These are phyloP conservation scores for Ophioninae sp. DNA, from an alignment of 2,888 invertebrate genomes.

Conservation along the genomic window DNA sequence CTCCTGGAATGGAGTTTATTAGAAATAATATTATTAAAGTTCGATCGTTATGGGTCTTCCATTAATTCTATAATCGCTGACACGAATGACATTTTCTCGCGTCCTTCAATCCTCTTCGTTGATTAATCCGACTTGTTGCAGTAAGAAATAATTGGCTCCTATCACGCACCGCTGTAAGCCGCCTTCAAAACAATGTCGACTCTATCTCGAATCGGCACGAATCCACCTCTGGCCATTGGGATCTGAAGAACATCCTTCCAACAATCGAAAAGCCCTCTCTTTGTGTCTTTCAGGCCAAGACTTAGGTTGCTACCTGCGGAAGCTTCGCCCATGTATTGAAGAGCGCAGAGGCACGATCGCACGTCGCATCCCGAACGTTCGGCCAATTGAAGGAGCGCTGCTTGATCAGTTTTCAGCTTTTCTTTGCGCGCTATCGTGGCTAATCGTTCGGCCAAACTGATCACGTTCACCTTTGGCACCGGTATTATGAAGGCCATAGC, in stretches of 20 bases:
- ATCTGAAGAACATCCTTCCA: conserved; percentile 91
- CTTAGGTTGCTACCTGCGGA: conserved; percentile 84
- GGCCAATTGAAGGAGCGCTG: conserved; percentile 88
- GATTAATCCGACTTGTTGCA: neutral
- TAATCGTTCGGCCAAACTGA: conserved; percentile 84
- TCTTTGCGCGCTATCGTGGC: conserved; percentile 87
- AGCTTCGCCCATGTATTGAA: conserved; percentile 87
- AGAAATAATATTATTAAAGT: neutral
- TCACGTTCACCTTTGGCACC: conserved; percentile 76
- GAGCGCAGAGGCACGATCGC: conserved; percentile 93
- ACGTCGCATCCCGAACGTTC: conserved; percentile 95
- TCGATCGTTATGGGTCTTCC: neutral
- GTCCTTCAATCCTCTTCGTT: neutral
- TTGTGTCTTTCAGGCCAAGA: conserved; percentile 93
- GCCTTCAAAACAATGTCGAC: conserved; percentile 70
- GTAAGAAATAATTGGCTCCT: neutral
- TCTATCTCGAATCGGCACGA: conserved; percentile 70
- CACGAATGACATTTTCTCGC: neutral
- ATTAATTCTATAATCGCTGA: neutral
- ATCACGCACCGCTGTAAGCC: conserved; percentile 72
- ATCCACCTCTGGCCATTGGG: conserved; percentile 71
- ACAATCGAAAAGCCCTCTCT: conserved; percentile 91
- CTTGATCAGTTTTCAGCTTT: conserved; percentile 86
- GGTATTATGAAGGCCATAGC: conserved; percentile 73
- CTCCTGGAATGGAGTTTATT: conserved; percentile 66